Conservation (phyloP, 2,113 vertebrate genomes). For the Odobenus rosmarus region DNA sequence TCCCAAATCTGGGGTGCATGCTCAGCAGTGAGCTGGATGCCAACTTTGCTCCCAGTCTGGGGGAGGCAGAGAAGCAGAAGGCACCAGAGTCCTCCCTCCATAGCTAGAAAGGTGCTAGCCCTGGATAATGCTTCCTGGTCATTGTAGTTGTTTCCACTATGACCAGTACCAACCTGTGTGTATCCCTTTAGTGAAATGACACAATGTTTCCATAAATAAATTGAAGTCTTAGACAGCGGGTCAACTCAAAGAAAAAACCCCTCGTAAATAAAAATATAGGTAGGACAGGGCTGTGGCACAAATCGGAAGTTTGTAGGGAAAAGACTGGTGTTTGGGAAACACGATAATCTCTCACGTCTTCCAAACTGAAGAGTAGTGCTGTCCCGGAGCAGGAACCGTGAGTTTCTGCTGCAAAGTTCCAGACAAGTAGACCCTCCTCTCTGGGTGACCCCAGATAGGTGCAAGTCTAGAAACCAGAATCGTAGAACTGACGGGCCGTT, state of each 20-base stretch:
- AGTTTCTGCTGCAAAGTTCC: not conserved
- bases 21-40: not conserved
- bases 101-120: not conserved
- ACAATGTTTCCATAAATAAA: not conserved
- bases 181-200: not conserved
- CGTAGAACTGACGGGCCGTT: not conserved
- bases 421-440: not conserved
- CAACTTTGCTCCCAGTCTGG: not conserved
- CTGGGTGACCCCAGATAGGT: not conserved
- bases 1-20: not conserved
- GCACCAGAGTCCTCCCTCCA: not conserved
- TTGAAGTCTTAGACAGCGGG: not conserved
- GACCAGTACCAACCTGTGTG: not conserved
- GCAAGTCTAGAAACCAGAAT: not conserved
- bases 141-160: not conserved
- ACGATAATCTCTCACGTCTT: not conserved
- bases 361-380: not conserved
- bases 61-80: not conserved
- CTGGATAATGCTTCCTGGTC: no score
- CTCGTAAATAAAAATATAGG: constrained; percentile 5
- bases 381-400: not conserved
- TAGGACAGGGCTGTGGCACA: not conserved
- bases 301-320: not conserved
- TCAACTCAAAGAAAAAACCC: not conserved
- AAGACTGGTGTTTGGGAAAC: not conserved